Evolutionary conservation across 2,888 invertebrate genomes (phyloP).

Genomic region (Pseudococcus longispinus): DNA sequence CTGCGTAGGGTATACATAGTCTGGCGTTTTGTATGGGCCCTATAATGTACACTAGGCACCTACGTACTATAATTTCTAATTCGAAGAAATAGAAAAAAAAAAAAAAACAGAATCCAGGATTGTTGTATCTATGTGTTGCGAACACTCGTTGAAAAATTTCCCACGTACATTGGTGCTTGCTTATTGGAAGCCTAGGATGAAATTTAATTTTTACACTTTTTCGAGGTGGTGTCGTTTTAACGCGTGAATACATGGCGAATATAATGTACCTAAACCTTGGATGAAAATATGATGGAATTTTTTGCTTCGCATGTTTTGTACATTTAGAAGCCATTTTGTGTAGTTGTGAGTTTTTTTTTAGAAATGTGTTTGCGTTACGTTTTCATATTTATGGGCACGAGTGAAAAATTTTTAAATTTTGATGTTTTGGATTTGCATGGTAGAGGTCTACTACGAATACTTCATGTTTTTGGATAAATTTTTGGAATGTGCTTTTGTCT

Average conservation of each 20-base stretch:
- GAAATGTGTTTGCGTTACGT: neutral
- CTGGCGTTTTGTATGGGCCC: neutral
- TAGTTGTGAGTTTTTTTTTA: neutral
- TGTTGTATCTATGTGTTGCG: neutral
- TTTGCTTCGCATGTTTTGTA: neutral
- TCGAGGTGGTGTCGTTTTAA: neutral
- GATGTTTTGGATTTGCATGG: neutral
- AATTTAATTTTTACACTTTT: neutral
- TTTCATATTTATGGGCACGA: no score
- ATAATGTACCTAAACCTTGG: neutral
- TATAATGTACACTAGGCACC: no score
- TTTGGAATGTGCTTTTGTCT: no score
- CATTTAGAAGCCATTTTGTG: neutral
- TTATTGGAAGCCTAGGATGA: neutral
- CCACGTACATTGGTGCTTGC: neutral
- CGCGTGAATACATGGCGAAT: neutral
- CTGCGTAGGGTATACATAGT: neutral
- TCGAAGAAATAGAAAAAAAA: neutral
- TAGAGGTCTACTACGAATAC: no score
- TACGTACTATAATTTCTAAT: neutral
- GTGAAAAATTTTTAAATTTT: neutral
- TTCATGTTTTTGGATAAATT: neutral
- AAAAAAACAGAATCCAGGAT: neutral
- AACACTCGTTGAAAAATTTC: conserved; percentile 15
- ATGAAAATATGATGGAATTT: conserved; percentile 3